Evolutionary conservation across 1,140 invertebrate species (phyloP), one percentile per base, ranked within the genome.

Genomic region (Lucilia cuprina): DNA sequence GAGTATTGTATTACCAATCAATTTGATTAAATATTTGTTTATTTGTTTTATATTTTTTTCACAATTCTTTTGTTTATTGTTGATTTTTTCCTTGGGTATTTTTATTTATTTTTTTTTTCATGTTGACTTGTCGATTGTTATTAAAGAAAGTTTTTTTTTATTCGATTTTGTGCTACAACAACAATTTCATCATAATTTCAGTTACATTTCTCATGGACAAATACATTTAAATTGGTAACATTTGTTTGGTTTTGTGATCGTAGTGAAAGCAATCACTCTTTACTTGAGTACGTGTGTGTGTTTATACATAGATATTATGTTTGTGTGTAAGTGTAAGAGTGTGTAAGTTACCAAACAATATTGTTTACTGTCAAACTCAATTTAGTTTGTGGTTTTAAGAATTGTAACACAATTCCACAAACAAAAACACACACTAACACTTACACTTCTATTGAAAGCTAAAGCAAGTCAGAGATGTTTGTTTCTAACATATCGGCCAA

Each of bases 341-440:
- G 55, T 70, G 65, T 70, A 21, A 21, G 21, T 70, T 21, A 25
- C 9, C 65, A 70, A 70, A 70, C 65, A 70, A 70, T 70, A 70
- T 70, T 70, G 65, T 70, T 70, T 19, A 70, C 65, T 70, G 65
- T 70, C 65, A 70, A 70, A 70, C 65, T 70, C 65, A 70, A 70
- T 70, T 70, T 70, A 21, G 65, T 70, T 60, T 70, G 65, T 70
- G 65, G 65, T 70, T 70, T 21, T 21, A 70, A 21, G n/a, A 70
- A 70, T 70, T 70, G 65, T 70, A 70, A 70, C 65, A 70, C n/a
- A 21, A 60, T 17, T n/a, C 14, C 14, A 17, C 14, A 7, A 60
- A 60, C n/a, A 60, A 60, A 17, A 14, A 25, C 65, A 70, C 65
- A 70, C 19, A 21, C 25, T 30, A 30, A 30, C 25, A 30, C 25